phyloP scores from a whole-genome alignment of 2,113 vertebrate species.

The Pteropus alecto region DNA sequence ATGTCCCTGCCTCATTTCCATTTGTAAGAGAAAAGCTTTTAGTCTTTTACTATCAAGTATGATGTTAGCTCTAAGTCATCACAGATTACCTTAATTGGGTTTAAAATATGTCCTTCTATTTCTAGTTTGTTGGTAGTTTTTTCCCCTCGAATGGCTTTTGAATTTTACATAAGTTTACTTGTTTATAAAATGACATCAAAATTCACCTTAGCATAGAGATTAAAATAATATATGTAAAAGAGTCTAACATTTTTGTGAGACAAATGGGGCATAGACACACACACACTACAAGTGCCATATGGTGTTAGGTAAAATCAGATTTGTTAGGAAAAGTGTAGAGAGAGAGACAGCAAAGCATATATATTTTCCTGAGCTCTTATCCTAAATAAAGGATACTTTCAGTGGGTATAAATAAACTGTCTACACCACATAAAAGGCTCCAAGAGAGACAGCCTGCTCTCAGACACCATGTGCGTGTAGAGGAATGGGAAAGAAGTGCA shows the following conservation, averaged over 20 bases:
- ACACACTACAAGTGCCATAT: not conserved
- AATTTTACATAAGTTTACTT: not conserved
- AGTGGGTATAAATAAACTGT: not conserved
- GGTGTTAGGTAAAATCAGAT: not conserved
- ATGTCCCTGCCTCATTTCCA: not conserved
- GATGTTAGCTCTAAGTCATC: not conserved
- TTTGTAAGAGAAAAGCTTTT: not conserved
- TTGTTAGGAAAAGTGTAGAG: not conserved
- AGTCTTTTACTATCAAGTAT: not conserved
- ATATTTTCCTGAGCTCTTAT: not conserved
- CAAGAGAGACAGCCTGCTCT: not conserved
- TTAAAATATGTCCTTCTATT: not conserved
- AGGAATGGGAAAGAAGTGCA: not conserved
- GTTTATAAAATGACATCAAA: not conserved
- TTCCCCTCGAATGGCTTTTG: not conserved
- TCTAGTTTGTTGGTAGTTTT: not conserved
- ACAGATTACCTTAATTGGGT: not conserved
- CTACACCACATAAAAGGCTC: not conserved
- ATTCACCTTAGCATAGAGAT: not conserved
- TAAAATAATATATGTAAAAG: not conserved
- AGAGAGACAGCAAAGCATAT: not conserved
- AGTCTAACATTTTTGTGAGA: not conserved
- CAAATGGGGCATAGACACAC: not conserved
- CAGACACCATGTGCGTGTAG: fast-evolving
- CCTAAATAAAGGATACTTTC: not conserved